Conservation (phyloP, 1,140 invertebrate species). For the Rhagoletis zephyria region DNA sequence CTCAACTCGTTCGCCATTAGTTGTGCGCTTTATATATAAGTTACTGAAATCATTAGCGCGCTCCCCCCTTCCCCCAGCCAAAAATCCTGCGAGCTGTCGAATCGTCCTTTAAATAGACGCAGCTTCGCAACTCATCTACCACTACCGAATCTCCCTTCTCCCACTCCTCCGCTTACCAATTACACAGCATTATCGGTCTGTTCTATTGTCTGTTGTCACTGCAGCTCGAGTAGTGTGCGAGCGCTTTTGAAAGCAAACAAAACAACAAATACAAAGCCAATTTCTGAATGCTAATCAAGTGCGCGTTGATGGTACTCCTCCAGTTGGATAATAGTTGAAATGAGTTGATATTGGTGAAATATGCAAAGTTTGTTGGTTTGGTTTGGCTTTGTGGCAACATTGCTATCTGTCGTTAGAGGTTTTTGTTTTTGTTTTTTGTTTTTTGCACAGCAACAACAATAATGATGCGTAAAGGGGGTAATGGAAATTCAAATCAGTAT, state of each 20-base stretch:
- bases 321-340: background rate
- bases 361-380: background rate
- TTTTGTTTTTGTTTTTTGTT: too few relatives aligned
- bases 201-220: background rate
- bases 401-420: background rate
- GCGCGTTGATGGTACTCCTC: background rate
- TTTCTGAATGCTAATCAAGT: slow-evolving; percentile 20
- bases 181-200: background rate
- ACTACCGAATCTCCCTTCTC: background rate
- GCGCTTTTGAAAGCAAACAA: background rate
- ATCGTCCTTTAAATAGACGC: background rate
- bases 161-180: too few relatives aligned
- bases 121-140: background rate
- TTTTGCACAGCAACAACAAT: background rate
- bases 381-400: background rate
- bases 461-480: background rate
- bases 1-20: background rate
- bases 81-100: background rate
- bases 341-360: slow-evolving; percentile 5
- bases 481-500: background rate
- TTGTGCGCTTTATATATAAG: background rate
- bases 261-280: background rate
- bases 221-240: too few relatives aligned
- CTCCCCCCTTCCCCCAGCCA: background rate
- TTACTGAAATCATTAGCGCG: slow-evolving; percentile 8